Evolutionary conservation across 2,113 vertebrate species (phyloP).

Genomic region (Podiceps cristatus): DNA sequence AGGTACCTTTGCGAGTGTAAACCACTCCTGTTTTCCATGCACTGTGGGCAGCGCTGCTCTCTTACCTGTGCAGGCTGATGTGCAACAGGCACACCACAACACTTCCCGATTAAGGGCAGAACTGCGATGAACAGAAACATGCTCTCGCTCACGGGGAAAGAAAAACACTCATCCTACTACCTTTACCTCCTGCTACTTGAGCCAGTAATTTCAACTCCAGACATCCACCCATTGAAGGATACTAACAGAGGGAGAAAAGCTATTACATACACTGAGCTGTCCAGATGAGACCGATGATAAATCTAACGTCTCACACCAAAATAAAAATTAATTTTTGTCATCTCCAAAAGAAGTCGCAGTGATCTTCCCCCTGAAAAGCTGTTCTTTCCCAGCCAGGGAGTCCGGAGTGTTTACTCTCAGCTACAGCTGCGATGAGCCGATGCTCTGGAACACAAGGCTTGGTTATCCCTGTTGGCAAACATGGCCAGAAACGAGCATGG

Average conservation of each 20-base stretch:
- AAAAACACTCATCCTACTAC: background rate
- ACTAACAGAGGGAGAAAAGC: background rate
- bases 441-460: background rate
- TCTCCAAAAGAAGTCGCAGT: background rate
- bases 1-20: rapidly evolving
- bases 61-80: rapidly evolving
- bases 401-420: background rate
- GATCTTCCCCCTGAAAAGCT: background rate
- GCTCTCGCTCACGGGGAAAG: background rate
- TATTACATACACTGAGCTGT: rapidly evolving
- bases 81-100: background rate
- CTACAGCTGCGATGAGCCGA: background rate
- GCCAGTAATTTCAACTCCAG: background rate
- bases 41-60: rapidly evolving
- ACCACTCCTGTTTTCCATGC: background rate
- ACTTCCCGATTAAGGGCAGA: background rate
- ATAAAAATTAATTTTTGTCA: background rate
- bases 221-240: background rate
- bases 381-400: background rate
- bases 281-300: background rate
- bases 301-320: rapidly evolving
- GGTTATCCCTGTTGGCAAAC: background rate
- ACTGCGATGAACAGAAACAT: background rate
- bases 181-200: background rate
- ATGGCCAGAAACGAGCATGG: background rate